Evolutionary conservation across 2,113 vertebrate genomes (phyloP), one percentile per base, ranked within the genome.

Genomic region (Guaruba guarouba): DNA sequence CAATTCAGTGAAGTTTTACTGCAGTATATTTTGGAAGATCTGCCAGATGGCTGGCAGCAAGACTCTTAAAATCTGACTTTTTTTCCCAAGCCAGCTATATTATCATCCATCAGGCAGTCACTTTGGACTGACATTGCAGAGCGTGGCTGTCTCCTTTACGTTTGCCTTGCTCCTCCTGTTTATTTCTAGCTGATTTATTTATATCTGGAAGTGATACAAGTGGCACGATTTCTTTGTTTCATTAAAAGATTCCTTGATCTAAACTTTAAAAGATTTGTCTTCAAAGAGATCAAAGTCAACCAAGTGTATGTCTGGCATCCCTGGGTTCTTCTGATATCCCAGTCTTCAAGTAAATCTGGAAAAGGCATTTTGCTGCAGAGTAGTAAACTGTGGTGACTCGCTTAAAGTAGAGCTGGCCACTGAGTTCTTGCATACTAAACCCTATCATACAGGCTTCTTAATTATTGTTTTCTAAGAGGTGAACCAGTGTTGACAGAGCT

Each of bases 151-250:
- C 96, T 96, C 95, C 93, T 85, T 76, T 80, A 55, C 23, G 0
- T 91, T 71, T 91, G 83, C 88, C 92, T 89, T 54, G 62, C 86
- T 93, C 75, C 86, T 93, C 75, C 86, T 93, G 91, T 94, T 97
- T 95, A 96, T 95, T 94, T 96, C 96, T 35, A 96, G 96, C 77
- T 92, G 92, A 94, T 68, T 94, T 97, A 95, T 95, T 96, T 97
- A 96, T 96, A 95, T 90, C 87, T 63, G 78, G 78, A 92, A 93
- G 78, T 51, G 93, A 96, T 89, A 96, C 66, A 82, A 92, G 77
- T 63, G 78, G 86, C 81, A 94, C 1, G 1, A 94, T 92, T 94
- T 89, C 89, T 85, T 95, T 94, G 91, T 96, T 97, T 97, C 83
- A 70, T 94, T 96, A 92, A 94, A 92, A 94, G 86, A 87, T 93